phyloP scores from a whole-genome alignment of 1,140 invertebrate genomes.

The Helicorthomorpha holstii region DNA sequence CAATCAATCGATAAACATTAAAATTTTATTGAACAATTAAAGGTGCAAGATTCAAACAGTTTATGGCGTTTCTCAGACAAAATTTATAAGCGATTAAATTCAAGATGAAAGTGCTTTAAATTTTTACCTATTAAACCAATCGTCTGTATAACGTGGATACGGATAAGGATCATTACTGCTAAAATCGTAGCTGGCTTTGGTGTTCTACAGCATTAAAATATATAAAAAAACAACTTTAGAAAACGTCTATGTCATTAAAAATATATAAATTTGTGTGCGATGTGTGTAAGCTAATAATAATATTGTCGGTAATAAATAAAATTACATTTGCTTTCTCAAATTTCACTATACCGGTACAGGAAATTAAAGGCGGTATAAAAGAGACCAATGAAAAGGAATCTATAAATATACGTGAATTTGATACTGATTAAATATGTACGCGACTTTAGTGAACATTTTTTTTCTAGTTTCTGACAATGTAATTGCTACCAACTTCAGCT shows the following conservation, averaged over 20 bases:
- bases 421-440: too few relatives aligned
- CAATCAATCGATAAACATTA: too few relatives aligned
- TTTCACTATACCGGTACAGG: constrained; percentile 5
- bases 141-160: constrained; percentile 91
- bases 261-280: too few relatives aligned
- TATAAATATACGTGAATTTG: too few relatives aligned
- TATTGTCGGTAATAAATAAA: too few relatives aligned
- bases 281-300: too few relatives aligned
- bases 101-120: constrained; percentile 5
- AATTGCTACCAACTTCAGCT: too few relatives aligned
- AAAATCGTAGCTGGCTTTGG: constrained; percentile 92
- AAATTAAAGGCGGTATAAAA: too few relatives aligned
- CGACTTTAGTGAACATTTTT: too few relatives aligned
- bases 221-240: neutral
- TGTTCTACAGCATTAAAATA: constrained; percentile 47
- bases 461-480: too few relatives aligned
- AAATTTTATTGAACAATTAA: neutral
- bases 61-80: neutral
- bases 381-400: too few relatives aligned
- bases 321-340: neutral
- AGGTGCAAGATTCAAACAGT: neutral
- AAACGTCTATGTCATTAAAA: too few relatives aligned
- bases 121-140: constrained; percentile 91
- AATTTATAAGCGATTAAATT: neutral
- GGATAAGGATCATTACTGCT: constrained; percentile 96